Evolutionary conservation across 2,113 vertebrate genomes (phyloP).

Genomic region (Theropithecus gelada): DNA sequence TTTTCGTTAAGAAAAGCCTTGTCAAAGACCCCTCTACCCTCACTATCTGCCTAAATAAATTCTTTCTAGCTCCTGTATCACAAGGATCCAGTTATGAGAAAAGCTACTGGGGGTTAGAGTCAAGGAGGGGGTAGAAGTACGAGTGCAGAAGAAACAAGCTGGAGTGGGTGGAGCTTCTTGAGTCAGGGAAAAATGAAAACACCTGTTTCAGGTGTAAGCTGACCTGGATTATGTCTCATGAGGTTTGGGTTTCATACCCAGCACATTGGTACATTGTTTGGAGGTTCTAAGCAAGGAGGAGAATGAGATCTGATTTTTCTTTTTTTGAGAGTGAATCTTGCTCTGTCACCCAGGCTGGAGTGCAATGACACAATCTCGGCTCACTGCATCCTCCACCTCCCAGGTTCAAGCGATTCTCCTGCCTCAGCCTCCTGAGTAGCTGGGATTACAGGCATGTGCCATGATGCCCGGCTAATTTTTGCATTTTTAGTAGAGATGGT

Average conservation of each 20-base stretch:
- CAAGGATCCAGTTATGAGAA: background rate
- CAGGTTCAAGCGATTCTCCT: too few relatives aligned
- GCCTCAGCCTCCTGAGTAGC: too few relatives aligned
- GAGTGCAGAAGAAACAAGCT: background rate
- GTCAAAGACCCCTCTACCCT: too few relatives aligned
- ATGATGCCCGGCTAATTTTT: too few relatives aligned
- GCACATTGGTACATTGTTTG: background rate
- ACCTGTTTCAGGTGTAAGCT: background rate
- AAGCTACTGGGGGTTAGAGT: background rate
- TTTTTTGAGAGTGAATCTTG: background rate
- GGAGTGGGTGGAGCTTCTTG: background rate
- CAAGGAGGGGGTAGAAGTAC: accelerated
- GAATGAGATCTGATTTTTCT: background rate
- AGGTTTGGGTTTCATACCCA: background rate
- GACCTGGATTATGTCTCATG: background rate
- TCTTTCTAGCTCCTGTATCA: too few relatives aligned
- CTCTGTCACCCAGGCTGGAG: too few relatives aligned
- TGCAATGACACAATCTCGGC: too few relatives aligned
- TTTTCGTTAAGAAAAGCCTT: too few relatives aligned
- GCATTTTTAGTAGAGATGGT: too few relatives aligned
- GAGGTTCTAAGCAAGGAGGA: background rate
- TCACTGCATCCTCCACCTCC: too few relatives aligned
- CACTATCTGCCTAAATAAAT: too few relatives aligned
- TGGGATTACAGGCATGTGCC: too few relatives aligned
- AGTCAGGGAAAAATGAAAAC: background rate